Evolutionary conservation across 2,888 invertebrate species (phyloP).

Genomic region (Melieria picta): DNA sequence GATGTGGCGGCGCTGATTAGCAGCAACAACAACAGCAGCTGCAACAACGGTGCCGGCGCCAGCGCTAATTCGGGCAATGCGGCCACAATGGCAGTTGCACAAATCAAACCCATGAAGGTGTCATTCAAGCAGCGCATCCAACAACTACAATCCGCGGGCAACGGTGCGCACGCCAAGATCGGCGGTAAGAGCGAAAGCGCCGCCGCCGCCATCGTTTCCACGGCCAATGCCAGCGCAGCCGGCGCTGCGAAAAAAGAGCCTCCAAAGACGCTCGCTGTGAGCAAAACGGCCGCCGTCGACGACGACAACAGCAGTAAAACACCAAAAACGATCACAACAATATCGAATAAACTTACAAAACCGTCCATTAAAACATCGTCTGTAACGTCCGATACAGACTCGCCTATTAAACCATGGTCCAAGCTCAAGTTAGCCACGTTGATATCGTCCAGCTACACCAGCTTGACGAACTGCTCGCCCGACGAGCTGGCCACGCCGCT

Average conservation of each 20-base stretch:
- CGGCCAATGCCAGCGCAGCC: conserved; percentile 54
- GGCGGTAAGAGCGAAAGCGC: conserved; percentile 1
- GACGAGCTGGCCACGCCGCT: conserved; percentile 53
- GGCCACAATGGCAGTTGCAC: conserved; percentile 47
- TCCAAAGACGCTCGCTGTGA: conserved; percentile 52
- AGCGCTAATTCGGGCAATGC: conserved; percentile 19
- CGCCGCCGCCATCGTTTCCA: too few relatives aligned
- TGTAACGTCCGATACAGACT: conserved; percentile 58
- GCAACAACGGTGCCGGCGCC: neutral
- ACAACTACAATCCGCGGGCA: conserved; percentile 67
- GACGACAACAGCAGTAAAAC: conserved; percentile 59
- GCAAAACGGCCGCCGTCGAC: conserved; percentile 36
- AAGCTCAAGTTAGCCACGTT: conserved; percentile 78
- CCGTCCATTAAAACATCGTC: conserved; percentile 47
- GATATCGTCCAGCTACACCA: conserved; percentile 64
- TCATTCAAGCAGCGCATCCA: conserved; percentile 73
- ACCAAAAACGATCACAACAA: conserved; percentile 53
- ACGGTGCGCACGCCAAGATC: conserved; percentile 37
- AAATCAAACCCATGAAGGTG: conserved; percentile 68
- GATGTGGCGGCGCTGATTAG: conserved; percentile 44
- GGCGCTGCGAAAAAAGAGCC: conserved; percentile 64
- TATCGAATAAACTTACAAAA: conserved; percentile 53
- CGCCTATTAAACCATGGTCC: conserved; percentile 74
- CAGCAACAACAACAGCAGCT: neutral
- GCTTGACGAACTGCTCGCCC: conserved; percentile 59